Evolutionary conservation across 2,888 invertebrate species (phyloP).

Genomic region (Hypena proboscidalis): DNA sequence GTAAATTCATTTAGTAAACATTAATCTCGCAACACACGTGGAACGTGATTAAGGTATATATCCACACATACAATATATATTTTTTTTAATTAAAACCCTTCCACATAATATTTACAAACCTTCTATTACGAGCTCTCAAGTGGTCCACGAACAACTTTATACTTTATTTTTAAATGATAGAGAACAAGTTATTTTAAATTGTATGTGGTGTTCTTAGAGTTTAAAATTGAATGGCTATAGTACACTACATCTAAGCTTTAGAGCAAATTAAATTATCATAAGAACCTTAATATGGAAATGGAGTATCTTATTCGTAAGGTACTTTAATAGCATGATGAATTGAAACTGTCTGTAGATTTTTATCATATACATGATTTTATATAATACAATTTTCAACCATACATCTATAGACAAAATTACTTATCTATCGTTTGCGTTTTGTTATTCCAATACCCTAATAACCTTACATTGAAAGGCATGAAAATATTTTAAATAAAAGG

Average conservation of each 20-base stretch:
- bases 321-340: constrained; percentile 1
- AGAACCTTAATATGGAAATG: background rate
- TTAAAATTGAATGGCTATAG: background rate
- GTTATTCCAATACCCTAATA: no score
- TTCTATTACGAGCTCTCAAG: background rate
- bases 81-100: constrained; percentile 14
- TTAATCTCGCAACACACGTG: no score
- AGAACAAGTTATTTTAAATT: background rate
- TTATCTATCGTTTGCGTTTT: no score
- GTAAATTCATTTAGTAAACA: no score
- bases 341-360: background rate
- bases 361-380: no score
- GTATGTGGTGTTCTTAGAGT: background rate
- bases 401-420: no score
- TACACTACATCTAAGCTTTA: background rate
- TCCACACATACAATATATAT: no score
- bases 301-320: background rate
- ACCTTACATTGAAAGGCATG: no score
- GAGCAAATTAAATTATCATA: constrained; percentile 3
- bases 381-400: no score
- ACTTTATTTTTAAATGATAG: background rate
- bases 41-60: no score
- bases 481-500: no score
- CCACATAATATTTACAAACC: background rate
- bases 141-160: background rate